Percentiles rank a stretch among this genome's conserved stretches.
phyloP scores from a whole-genome alignment of 2,113 vertebrate genomes.

The Plotosus lineatus region DNA sequence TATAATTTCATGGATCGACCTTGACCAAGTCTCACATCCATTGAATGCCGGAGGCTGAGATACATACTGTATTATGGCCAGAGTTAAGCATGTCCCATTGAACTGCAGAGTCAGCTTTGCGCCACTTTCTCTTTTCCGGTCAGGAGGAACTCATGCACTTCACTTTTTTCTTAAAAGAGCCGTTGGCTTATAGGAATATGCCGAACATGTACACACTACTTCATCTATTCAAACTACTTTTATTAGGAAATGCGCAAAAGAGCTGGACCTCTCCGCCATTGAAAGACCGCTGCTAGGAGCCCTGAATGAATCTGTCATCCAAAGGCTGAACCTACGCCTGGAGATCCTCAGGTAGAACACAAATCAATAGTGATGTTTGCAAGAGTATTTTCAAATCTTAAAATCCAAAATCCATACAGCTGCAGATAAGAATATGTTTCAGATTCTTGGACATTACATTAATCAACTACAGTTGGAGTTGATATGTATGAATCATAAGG shows the following conservation, averaged over 20 bases:
- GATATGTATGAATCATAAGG: not conserved
- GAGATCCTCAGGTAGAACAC: constrained; percentile 36
- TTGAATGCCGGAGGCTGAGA: constrained; percentile 42
- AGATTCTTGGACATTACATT: not conserved
- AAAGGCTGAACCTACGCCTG: not conserved
- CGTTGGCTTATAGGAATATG: constrained; percentile 31
- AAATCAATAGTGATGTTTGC: not conserved
- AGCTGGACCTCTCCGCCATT: constrained; percentile 35
- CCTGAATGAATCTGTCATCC: constrained; percentile 5
- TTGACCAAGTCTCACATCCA: constrained; percentile 51
- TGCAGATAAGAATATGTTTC: not conserved
- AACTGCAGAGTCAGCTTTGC: constrained; percentile 57
- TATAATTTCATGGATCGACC: constrained; percentile 58
- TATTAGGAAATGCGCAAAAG: constrained; percentile 63
- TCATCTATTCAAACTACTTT: constrained; percentile 49
- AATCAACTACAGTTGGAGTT: not conserved
- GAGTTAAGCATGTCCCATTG: constrained; percentile 45
- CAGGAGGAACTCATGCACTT: constrained; percentile 68
- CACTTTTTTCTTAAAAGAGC: constrained; percentile 48
- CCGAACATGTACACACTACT: constrained; percentile 19
- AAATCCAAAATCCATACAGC: not conserved
- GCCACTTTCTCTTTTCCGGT: constrained; percentile 51
- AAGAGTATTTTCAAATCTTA: not conserved
- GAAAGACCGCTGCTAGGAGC: constrained; percentile 4
- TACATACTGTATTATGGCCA: constrained; percentile 38